Base-by-base conservation (phyloP, 2,797 vertebrate genomes). In the Micromesistius poutassou region DNA sequence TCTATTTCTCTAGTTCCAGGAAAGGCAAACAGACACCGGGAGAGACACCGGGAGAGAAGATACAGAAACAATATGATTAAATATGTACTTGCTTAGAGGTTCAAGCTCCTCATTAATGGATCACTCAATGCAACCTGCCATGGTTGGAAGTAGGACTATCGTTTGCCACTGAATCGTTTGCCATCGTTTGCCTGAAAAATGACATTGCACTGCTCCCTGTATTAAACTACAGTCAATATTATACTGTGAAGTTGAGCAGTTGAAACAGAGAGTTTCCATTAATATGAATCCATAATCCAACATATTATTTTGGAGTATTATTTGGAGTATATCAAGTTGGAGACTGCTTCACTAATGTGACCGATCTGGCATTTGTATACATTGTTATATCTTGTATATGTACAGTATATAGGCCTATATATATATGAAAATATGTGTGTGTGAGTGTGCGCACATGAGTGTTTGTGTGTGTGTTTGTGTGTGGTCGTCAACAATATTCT, bases 11-110 rank as follows among this genome's bases (percentile, higher is more conserved):
- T 71, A 71, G 0, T 87, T 90, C 36, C 88, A 91, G 92, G 79
- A 55, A 42, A 12, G 62, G 4, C 28, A 50, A 89, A 83, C 83
- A 0, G 5, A 9, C 80, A n/a, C n/a, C n/a, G n/a, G 36, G 0
- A n/a, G n/a, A n/a, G n/a, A n/a, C n/a, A n/a, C n/a, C 86, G 77
- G 76, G 71, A 78, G 85, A 91, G 78, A 77, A 73, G 80, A 72
- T 74, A 81, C 9, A 83, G 80, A 84, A 77, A 83, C 25, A 79
- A 80, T 25, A n/a, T 25, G 22, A 8, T n/a, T 8, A 0, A 33
- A 0, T 74, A 70, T 85, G 55, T 77, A 71, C 2, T 78, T 78
- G 36, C 12, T 80, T 75, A 74, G 70, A 79, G 75, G 25, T 76
- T 81, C 42, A 75, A 76, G 22, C 12, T 72, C 77, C 16, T 75